Evolutionary conservation across 2,797 vertebrate genomes (phyloP).

Genomic region (Lateolabrax maculatus): DNA sequence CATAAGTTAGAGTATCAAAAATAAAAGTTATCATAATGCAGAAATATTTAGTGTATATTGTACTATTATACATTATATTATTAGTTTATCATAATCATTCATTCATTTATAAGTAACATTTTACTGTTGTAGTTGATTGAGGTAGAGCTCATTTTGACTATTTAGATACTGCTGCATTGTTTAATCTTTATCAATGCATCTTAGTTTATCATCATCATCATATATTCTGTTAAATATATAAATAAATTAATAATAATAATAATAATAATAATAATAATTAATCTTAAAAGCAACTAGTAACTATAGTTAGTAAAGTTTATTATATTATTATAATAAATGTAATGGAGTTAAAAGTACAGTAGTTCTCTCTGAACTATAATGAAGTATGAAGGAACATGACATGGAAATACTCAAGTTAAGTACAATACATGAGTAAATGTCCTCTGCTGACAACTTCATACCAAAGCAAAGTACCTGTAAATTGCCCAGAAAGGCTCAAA

Average conservation of each 20-base stretch:
- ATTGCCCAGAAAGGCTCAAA: constrained; percentile 13
- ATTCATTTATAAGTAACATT: not conserved
- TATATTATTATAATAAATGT: not conserved
- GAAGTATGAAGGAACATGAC: not conserved
- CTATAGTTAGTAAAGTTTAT: not conserved
- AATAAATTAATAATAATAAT: no score
- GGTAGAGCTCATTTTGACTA: not conserved
- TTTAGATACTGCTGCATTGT: not conserved
- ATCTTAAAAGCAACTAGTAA: not conserved
- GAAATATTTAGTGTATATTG: not conserved
- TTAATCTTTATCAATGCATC: not conserved
- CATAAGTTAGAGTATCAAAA: not conserved
- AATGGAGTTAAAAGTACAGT: not conserved
- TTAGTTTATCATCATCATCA: not conserved
- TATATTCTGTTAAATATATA: not conserved
- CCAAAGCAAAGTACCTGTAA: constrained; percentile 10
- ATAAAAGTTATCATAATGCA: not conserved
- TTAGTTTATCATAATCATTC: not conserved
- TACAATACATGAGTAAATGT: not conserved
- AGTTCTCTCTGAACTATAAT: not conserved
- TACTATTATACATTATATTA: not conserved
- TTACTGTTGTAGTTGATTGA: not conserved
- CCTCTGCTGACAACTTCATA: not conserved
- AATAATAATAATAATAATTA: not conserved
- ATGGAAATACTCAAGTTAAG: not conserved